A percentile compares a stretch with the other conserved stretches of the same genome.
These are phyloP conservation scores for Melanostoma scalare DNA, from an alignment of 2,888 invertebrate species.

Conservation along the genomic window DNA sequence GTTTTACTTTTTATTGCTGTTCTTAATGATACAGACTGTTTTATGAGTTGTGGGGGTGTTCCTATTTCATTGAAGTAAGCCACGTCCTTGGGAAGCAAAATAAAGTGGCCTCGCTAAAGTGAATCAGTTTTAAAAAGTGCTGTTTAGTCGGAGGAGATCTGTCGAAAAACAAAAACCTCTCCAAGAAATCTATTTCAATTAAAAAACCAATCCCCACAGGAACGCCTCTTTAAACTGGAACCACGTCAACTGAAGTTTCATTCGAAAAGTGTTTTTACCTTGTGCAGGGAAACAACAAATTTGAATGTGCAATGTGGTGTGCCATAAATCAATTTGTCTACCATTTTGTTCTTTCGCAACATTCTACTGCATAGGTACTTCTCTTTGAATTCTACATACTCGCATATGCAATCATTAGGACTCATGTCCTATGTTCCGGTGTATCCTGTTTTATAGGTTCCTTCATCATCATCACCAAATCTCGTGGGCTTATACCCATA, in stretches of 20 bases:
- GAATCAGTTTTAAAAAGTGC: too few relatives aligned
- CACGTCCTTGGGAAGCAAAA: too few relatives aligned
- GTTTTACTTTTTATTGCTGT: too few relatives aligned
- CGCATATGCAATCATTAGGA: conserved; percentile 7
- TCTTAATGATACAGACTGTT: too few relatives aligned
- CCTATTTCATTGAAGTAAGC: too few relatives aligned
- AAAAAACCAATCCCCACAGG: not conserved
- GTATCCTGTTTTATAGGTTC: conserved; percentile 41
- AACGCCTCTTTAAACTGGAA: conserved; percentile 19
- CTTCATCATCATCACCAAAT: not conserved
- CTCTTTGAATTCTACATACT: not conserved
- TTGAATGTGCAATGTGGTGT: not conserved
- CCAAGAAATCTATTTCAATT: not conserved
- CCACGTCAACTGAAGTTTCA: not conserved
- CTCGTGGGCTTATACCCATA: conserved; percentile 32
- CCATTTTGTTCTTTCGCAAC: conserved; percentile 44
- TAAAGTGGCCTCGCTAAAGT: too few relatives aligned
- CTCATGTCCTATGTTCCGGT: conserved; percentile 13
- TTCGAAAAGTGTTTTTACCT: too few relatives aligned
- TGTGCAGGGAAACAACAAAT: too few relatives aligned
- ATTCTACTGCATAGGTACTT: not conserved
- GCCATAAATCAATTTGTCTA: conserved; percentile 56
- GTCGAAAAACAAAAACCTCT: not conserved
- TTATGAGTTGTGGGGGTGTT: too few relatives aligned
- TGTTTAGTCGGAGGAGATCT: too few relatives aligned